Percentiles rank a stretch among this genome's conserved stretches.
Conservation (phyloP, 2,113 vertebrate genomes). For the Chroicocephalus ridibundus region DNA sequence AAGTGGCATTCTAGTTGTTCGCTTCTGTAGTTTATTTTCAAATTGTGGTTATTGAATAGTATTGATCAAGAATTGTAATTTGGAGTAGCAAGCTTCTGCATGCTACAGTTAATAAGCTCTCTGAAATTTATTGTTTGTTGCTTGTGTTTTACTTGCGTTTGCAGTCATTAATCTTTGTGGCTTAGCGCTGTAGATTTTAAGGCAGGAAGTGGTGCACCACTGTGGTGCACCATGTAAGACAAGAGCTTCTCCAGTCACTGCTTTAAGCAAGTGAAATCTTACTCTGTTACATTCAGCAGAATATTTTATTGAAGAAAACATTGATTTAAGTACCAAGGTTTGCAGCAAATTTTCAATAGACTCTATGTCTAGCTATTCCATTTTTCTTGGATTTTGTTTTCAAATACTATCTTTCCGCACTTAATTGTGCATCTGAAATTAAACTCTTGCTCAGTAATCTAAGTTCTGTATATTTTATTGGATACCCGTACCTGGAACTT, state of each 20-base stretch:
- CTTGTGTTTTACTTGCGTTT: not conserved
- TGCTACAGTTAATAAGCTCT: not conserved
- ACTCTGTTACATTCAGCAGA: not conserved
- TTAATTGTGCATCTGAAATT: not conserved
- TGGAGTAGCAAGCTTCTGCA: not conserved
- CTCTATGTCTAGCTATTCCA: not conserved
- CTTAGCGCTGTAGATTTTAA: not conserved
- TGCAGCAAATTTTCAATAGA: not conserved
- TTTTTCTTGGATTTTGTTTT: not conserved
- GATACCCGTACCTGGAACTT: not conserved
- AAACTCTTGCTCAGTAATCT: not conserved
- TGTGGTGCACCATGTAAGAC: not conserved
- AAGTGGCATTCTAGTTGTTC: not conserved
- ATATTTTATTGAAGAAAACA: not conserved
- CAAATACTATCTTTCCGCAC: not conserved
- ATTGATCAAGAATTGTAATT: conserved; percentile 8
- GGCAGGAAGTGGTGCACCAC: conserved; percentile 14
- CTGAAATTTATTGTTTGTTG: not conserved
- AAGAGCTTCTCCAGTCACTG: not conserved
- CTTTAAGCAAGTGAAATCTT: not conserved
- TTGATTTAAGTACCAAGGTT: not conserved
- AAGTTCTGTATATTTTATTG: not conserved
- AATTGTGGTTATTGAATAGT: not conserved
- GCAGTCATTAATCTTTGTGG: conserved; percentile 16
- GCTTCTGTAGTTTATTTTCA: not conserved